Conservation (phyloP, 2,888 invertebrate genomes). For the Polia nebulosa region DNA sequence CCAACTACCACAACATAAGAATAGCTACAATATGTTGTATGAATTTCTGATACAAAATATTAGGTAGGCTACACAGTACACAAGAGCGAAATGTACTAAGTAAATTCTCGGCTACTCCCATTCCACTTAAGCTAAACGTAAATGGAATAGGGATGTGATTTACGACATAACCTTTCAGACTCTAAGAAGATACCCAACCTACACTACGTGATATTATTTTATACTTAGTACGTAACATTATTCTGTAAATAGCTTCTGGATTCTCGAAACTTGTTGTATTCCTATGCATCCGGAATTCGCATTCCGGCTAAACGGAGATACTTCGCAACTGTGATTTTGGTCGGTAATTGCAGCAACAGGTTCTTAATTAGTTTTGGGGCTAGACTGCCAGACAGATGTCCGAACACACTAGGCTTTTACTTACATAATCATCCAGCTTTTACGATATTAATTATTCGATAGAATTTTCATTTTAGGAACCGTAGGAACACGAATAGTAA, state of each 20-base stretch:
- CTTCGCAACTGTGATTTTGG: background rate
- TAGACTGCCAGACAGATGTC: background rate
- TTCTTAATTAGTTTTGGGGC: background rate
- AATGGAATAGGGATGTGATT: slow-evolving; percentile 44
- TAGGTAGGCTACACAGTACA: background rate
- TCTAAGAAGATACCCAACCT: slow-evolving; percentile 13
- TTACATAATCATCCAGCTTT: too few species aligned
- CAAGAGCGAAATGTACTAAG: slow-evolving; percentile 8
- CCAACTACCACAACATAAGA: background rate
- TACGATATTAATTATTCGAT: too few species aligned
- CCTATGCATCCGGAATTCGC: background rate
- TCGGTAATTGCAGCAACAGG: slow-evolving; percentile 13
- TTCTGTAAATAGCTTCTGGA: background rate
- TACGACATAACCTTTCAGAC: slow-evolving; percentile 21
- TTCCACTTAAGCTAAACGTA: slow-evolving; percentile 37
- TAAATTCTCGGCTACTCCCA: slow-evolving; percentile 24
- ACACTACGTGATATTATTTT: slow-evolving; percentile 20
- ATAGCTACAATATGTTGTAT: background rate
- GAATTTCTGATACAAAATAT: slow-evolving; percentile 5
- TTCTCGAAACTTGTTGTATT: background rate
- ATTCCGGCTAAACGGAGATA: background rate
- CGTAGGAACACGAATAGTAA: too few species aligned
- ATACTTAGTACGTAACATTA: background rate
- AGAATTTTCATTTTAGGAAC: too few species aligned
- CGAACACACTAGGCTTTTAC: too few species aligned